phyloP scores from a whole-genome alignment of 1,140 invertebrate genomes.

The Trichonephila inaurata region DNA sequence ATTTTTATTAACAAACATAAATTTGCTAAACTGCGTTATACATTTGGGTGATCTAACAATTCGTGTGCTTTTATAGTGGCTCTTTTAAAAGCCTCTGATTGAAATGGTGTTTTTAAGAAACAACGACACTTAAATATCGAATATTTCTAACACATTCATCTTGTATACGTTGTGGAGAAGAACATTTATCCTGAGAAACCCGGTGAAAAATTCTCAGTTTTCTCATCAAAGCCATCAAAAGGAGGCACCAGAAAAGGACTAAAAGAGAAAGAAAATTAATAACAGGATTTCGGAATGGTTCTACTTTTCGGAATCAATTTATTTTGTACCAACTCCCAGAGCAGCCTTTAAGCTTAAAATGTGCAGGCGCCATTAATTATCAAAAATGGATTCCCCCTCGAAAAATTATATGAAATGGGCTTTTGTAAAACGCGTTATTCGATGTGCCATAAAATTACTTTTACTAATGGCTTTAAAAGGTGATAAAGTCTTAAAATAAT shows the following conservation, averaged over 20 bases:
- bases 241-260: not conserved
- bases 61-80: not conserved
- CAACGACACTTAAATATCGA: no score
- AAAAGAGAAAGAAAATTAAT: not conserved
- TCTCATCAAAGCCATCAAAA: no score
- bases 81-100: not conserved
- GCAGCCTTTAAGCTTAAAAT: conserved; percentile 31
- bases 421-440: conserved; percentile 48
- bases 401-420: conserved; percentile 46
- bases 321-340: conserved; percentile 45
- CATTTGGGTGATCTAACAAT: not conserved
- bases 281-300: conserved; percentile 32
- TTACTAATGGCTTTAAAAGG: conserved; percentile 64
- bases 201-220: no score
- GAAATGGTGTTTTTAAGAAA: not conserved
- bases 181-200: no score
- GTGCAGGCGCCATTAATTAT: conserved; percentile 54
- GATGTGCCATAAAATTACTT: conserved; percentile 65
- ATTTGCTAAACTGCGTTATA: not conserved
- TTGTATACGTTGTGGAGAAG: no score
- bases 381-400: conserved; percentile 56
- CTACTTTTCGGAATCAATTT: conserved; percentile 43
- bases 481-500: conserved; percentile 60
- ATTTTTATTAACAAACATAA: not conserved
- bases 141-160: no score